Evolutionary conservation across 2,113 vertebrate genomes (phyloP), one percentile per base, ranked within the genome.

Genomic region (Apteryx mantelli): DNA sequence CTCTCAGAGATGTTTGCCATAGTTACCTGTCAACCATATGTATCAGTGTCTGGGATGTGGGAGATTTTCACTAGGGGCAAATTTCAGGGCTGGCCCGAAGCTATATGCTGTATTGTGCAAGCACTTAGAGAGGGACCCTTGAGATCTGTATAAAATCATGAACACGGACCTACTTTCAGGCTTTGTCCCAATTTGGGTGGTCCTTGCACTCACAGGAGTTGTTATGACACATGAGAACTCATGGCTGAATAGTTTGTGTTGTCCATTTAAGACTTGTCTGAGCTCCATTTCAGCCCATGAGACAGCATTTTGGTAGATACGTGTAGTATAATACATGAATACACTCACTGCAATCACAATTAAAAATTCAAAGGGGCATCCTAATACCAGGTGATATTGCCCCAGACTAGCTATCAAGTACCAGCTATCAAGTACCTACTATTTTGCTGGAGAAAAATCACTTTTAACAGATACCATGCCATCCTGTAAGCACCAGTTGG

Each of bases 91-190:
- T 92, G 64, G 55, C 79, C 79, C 86, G 76, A 77, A 91, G 65
- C 24, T 70, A 12, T 71, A 11, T 74, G 79, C 81, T 66, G 40
- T 69, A 81, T 95, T 91, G 83, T 6, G 1, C 32, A 83, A 77
- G 21, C 12, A n/a, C 75, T 93, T 92, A 92, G 46, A 36, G 3
- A 73, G 42, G 86, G 5, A 65, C 34, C 20, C 40, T 38, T 38
- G 61, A 68, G 66, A 95, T 60, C 38, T 42, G 15, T 91, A 68
- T 52, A 94, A 92, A 91, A 81, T 78, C 90, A 86, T 74, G 38
- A 94, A 73, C 32, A 53, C 0, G 83, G 22, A 83, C 52, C 42
- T 75, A 30, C 50, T 91, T 90, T 60, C 64, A 90, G 34, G 13
- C 42, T 79, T 88, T 84, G 18, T 92, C 32, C 42, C 38, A 50